Percentiles rank a stretch among this genome's conserved stretches.
Conservation (phyloP, 1,140 invertebrate species). For the Eriocheir sinensis region DNA sequence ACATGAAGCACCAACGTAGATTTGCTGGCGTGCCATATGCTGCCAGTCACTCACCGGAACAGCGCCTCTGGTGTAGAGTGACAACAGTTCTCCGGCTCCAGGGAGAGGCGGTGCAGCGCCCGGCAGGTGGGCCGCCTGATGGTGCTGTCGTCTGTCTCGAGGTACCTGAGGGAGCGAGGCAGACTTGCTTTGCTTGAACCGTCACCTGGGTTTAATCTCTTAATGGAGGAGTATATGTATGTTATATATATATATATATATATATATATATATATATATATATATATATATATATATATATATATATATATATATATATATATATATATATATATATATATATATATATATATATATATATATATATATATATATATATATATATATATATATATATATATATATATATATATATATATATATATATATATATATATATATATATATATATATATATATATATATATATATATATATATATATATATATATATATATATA, state of each 20-base stretch:
- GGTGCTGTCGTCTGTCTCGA: slow-evolving; percentile 86
- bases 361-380: slow-evolving; percentile 38
- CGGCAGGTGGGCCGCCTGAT: slow-evolving; percentile 94
- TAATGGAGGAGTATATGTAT: not conserved
- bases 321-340: slow-evolving; percentile 40
- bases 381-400: slow-evolving; percentile 29
- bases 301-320: slow-evolving; percentile 40
- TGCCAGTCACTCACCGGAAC: slow-evolving; percentile 87
- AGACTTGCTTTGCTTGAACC: too few species aligned
- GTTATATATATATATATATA: not conserved
- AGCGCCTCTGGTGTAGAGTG: slow-evolving; percentile 93
- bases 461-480: slow-evolving; percentile 28
- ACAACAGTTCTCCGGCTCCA: slow-evolving; percentile 96
- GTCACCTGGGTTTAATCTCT: too few species aligned
- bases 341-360: slow-evolving; percentile 40
- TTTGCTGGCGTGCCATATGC: not conserved
- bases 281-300: slow-evolving; percentile 40
- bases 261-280: slow-evolving; percentile 40
- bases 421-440: slow-evolving; percentile 18
- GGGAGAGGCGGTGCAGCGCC: slow-evolving; percentile 93
- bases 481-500: slow-evolving; percentile 28
- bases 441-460: slow-evolving; percentile 6
- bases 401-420: slow-evolving; percentile 29
- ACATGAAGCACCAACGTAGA: not conserved
- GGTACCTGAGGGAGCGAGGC: slow-evolving; percentile 1